A percentile compares a stretch with the other conserved stretches of the same genome.
These are phyloP conservation scores for Malthinus flaveolus DNA, from an alignment of 2,888 invertebrate genomes.

Conservation along the genomic window DNA sequence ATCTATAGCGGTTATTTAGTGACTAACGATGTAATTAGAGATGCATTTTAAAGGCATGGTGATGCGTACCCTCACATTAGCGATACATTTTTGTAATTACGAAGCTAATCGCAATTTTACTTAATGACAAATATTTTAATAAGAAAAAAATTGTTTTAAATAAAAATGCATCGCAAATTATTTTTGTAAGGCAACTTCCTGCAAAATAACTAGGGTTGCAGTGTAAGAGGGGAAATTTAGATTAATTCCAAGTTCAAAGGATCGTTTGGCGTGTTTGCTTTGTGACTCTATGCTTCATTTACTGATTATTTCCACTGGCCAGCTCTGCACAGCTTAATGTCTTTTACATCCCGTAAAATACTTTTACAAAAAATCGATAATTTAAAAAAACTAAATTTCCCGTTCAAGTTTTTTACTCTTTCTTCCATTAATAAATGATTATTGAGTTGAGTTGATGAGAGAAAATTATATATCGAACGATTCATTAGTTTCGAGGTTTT, in stretches of 20 bases:
- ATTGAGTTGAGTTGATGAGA: too few relatives aligned
- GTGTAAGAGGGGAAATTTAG: slow-evolving; percentile 41
- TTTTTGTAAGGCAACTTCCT: slow-evolving; percentile 25
- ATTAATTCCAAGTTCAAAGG: slow-evolving; percentile 50
- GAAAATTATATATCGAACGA: too few relatives aligned
- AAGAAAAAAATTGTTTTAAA: neutral
- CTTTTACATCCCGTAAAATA: slow-evolving; percentile 25
- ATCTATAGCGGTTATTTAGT: slow-evolving; percentile 52
- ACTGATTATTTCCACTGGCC: slow-evolving; percentile 50
- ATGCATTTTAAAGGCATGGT: slow-evolving; percentile 38
- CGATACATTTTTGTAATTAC: slow-evolving; percentile 17
- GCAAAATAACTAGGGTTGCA: slow-evolving; percentile 34
- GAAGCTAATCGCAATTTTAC: slow-evolving; percentile 14
- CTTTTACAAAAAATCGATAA: slow-evolving; percentile 1
- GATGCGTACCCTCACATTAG: slow-evolving; percentile 18
- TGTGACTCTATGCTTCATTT: slow-evolving; percentile 49
- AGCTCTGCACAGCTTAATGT: slow-evolving; percentile 32
- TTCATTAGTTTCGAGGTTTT: too few relatives aligned
- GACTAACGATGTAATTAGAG: slow-evolving; percentile 45
- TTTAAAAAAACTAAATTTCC: too few relatives aligned
- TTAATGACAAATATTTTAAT: slow-evolving; percentile 3
- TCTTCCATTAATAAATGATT: too few relatives aligned
- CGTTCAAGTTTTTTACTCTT: too few relatives aligned
- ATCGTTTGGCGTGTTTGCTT: slow-evolving; percentile 48
- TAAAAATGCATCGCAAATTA: slow-evolving; percentile 9